phyloP scores from a whole-genome alignment of 2,113 vertebrate genomes.

The Macaca fascicularis region T2T-MFA8v1.1 NC_088391.1:64832001-64832500 shows the following conservation, averaged over 20 bases:
- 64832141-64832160: constrained; percentile 28
- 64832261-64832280: not conserved
- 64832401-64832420: constrained; percentile 17
- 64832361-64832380: not conserved
- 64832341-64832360: not conserved
- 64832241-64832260: not conserved
- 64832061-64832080: constrained; percentile 42
- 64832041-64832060: not conserved
- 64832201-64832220: not conserved
- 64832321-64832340: not conserved
- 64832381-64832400: not conserved
- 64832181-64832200: constrained; percentile 61
- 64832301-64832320: constrained; percentile 12
- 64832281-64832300: not conserved
- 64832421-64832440: not conserved
- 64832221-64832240: not conserved
- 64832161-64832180: constrained; percentile 44
- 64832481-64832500: not conserved
- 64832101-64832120: constrained; percentile 43
- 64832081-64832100: not conserved
- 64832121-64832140: constrained; percentile 36
- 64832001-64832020: not conserved
- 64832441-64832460: not conserved
- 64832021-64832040: constrained; percentile 40
- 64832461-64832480: not conserved